These are phyloP conservation scores for Leptopilina boulardi DNA, from an alignment of 1,140 invertebrate genomes.

Conservation along the genomic window DNA sequence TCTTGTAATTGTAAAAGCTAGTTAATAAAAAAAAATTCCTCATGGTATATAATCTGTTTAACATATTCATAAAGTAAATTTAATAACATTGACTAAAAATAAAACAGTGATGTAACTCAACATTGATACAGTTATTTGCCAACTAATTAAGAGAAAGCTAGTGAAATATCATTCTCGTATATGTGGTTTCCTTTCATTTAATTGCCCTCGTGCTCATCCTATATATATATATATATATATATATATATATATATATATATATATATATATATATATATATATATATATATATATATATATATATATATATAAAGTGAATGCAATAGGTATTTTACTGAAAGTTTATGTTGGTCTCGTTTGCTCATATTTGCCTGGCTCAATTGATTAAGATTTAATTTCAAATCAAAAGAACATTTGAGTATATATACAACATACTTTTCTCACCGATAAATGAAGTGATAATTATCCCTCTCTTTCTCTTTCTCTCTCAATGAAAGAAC, in stretches of 20 bases:
- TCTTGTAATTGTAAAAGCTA: too few relatives aligned
- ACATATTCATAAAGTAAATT: too few relatives aligned
- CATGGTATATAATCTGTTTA: too few relatives aligned
- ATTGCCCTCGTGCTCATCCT: background rate
- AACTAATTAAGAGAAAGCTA: background rate
- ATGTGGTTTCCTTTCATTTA: background rate
- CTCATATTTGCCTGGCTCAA: background rate
- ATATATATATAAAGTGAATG: background rate
- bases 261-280: background rate
- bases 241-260: background rate
- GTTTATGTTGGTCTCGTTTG: constrained; percentile 9
- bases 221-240: background rate
- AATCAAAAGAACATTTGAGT: background rate
- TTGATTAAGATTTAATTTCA: constrained; percentile 24
- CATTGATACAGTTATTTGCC: background rate
- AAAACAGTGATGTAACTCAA: background rate
- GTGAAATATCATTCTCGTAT: background rate
- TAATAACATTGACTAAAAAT: too few relatives aligned
- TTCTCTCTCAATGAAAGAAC: background rate
- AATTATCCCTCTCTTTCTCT: too few relatives aligned
- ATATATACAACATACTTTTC: background rate
- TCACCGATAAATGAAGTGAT: background rate
- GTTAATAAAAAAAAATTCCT: too few relatives aligned
- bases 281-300: background rate
- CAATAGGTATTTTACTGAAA: background rate